Evolutionary conservation across 2,113 vertebrate genomes (phyloP).

Genomic region (Leucoraja erinaceus): DNA sequence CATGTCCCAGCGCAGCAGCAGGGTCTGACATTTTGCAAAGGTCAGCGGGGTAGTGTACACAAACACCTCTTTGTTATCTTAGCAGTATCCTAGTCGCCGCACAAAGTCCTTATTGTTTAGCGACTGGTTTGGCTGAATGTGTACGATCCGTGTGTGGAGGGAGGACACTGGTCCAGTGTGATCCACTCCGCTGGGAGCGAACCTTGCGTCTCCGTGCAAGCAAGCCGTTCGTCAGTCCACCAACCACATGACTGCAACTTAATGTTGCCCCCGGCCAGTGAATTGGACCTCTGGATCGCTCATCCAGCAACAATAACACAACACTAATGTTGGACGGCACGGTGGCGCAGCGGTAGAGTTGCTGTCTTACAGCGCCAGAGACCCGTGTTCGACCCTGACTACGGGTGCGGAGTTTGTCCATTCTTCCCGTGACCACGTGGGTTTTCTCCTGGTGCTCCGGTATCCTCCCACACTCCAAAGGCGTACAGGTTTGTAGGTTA

Average conservation of each 20-base stretch:
- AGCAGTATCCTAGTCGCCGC: neutral
- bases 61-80: slow-evolving; percentile 21
- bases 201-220: neutral
- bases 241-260: neutral
- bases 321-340: too few relatives aligned
- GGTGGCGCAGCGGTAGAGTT: too few relatives aligned
- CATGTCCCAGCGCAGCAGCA: neutral
- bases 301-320: too few relatives aligned
- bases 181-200: slow-evolving; percentile 12
- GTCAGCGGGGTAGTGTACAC: neutral
- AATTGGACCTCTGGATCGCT: too few relatives aligned
- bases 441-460: too few relatives aligned
- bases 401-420: too few relatives aligned
- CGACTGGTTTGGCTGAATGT: neutral
- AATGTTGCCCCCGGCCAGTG: neutral
- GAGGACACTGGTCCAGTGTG: neutral
- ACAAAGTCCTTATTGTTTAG: slow-evolving; percentile 5
- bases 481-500: too few relatives aligned
- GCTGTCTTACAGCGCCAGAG: too few relatives aligned
- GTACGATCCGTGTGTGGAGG: neutral
- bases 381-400: too few relatives aligned
- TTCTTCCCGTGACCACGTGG: too few relatives aligned
- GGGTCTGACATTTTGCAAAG: slow-evolving; percentile 34
- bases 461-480: too few relatives aligned
- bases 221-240: neutral